A percentile compares a stretch with the other conserved stretches of the same genome.
Evolutionary conservation across 2,888 invertebrate species (phyloP).

Genomic region (Pycnomerus fuliginosus): DNA sequence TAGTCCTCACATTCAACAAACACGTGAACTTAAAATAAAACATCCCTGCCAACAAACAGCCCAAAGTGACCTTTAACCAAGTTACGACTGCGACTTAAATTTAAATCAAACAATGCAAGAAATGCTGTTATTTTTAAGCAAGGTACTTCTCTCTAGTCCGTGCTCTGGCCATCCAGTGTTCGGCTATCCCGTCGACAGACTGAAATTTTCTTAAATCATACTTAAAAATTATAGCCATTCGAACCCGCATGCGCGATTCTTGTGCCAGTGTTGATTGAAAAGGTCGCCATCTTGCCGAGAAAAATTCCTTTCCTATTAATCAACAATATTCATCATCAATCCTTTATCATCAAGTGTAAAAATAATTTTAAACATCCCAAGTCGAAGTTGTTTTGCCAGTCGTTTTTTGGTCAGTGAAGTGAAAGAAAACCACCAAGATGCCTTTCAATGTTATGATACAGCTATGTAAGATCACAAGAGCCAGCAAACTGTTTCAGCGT

Average conservation of each 20-base stretch:
- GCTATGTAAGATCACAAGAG: conserved; percentile 79
- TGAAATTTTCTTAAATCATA: background rate
- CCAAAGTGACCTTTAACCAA: too few relatives aligned
- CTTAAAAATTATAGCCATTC: too few relatives aligned
- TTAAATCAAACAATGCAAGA: too few relatives aligned
- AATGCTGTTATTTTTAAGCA: too few relatives aligned
- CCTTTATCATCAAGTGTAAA: too few relatives aligned
- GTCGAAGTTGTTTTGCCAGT: conserved; percentile 1
- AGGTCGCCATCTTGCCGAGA: background rate
- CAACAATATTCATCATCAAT: too few relatives aligned
- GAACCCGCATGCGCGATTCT: too few relatives aligned
- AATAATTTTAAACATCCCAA: conserved; percentile 24
- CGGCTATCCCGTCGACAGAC: background rate
- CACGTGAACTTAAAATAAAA: too few relatives aligned
- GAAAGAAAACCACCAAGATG: conserved; percentile 38
- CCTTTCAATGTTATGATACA: conserved; percentile 58
- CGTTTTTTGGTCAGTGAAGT: background rate
- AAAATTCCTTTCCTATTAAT: too few relatives aligned
- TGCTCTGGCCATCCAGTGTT: background rate
- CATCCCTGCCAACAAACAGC: too few relatives aligned
- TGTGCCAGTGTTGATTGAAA: background rate
- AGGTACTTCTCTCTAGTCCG: background rate
- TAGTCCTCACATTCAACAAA: too few relatives aligned
- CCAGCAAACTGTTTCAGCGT: conserved; percentile 75
- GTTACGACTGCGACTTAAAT: too few relatives aligned